phyloP scores from a whole-genome alignment of 2,888 invertebrate genomes.

The Himalopsyche japonica region DNA sequence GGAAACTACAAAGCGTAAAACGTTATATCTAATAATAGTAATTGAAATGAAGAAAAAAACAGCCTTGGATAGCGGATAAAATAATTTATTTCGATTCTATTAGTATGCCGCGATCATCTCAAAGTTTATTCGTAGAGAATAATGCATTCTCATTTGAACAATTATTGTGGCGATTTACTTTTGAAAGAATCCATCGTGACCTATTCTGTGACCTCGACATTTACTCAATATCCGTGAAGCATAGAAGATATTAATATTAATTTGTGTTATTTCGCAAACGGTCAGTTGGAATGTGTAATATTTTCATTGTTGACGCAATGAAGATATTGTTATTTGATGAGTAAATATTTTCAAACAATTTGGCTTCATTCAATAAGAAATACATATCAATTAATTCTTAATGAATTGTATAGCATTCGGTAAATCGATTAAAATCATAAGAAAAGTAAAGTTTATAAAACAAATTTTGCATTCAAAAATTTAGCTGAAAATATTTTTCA shows the following conservation, averaged over 20 bases:
- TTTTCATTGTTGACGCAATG: too few relatives aligned
- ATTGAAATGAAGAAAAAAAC: neutral
- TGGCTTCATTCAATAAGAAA: too few relatives aligned
- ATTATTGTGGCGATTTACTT: neutral
- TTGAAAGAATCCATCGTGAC: constrained; percentile 2
- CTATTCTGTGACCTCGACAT: constrained; percentile 4
- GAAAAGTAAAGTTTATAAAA: too few relatives aligned
- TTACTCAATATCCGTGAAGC: constrained; percentile 11
- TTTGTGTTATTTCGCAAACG: too few relatives aligned
- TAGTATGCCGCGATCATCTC: neutral
- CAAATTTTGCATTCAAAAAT: too few relatives aligned
- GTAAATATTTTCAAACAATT: too few relatives aligned
- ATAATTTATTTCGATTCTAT: neutral
- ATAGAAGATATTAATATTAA: neutral
- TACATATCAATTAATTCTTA: too few relatives aligned
- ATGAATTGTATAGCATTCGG: too few relatives aligned
- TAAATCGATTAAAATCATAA: too few relatives aligned
- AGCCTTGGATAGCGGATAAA: neutral
- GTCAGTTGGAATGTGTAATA: too few relatives aligned
- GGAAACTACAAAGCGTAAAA: neutral
- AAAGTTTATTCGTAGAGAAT: neutral
- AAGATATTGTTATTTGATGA: too few relatives aligned
- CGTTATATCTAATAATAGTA: neutral
- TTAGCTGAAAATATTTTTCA: too few relatives aligned
- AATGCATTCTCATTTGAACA: neutral